Conservation (phyloP, 2,113 vertebrate species). For the Oncorhynchus masou region DNA sequence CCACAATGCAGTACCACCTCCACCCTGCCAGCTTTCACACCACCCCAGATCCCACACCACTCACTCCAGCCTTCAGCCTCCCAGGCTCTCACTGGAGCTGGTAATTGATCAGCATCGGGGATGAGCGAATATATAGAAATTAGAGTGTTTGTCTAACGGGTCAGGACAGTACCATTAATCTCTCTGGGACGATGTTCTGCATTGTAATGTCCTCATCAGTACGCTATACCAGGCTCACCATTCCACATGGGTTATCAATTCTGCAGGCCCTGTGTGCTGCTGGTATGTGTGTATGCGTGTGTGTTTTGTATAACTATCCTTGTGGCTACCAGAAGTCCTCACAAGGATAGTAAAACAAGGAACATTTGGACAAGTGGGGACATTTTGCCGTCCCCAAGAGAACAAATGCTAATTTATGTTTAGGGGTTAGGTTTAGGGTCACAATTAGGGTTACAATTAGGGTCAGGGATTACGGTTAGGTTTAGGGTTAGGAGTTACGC, state of each 20-base stretch:
- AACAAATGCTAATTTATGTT: no score
- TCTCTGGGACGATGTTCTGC: constrained; percentile 43
- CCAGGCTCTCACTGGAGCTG: constrained; percentile 16
- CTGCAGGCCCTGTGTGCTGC: neutral
- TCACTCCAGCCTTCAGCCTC: neutral
- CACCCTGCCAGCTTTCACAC: neutral
- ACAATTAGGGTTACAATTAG: no score
- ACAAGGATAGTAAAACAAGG: no score
- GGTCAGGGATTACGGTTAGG: no score
- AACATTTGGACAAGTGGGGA: no score
- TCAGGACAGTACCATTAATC: constrained; percentile 63
- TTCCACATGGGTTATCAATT: constrained; percentile 9
- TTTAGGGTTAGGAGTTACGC: no score
- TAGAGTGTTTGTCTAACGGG: constrained; percentile 55
- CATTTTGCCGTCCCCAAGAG: no score
- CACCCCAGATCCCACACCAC: neutral
- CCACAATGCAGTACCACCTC: neutral
- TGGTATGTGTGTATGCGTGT: neutral
- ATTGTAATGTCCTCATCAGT: constrained; percentile 54
- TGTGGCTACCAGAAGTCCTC: no score
- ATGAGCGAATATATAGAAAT: constrained; percentile 53
- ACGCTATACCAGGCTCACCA: neutral
- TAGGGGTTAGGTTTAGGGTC: no score
- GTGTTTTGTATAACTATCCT: neutral
- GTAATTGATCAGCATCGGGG: constrained; percentile 49